These are phyloP conservation scores for Bellardia bayeri DNA, from an alignment of 2,888 invertebrate genomes.

Conservation along the genomic window DNA sequence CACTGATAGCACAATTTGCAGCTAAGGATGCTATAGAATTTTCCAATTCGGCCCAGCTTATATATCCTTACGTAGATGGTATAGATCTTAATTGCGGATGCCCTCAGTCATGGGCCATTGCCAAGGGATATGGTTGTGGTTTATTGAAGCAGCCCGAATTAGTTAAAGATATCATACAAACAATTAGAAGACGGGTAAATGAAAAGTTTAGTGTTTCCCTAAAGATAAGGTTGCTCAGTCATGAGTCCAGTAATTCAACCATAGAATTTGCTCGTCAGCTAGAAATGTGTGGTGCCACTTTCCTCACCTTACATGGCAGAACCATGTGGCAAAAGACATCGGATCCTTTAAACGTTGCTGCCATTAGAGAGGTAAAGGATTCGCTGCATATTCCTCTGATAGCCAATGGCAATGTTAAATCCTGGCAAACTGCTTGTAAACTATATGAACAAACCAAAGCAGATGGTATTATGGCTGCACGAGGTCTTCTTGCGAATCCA, in stretches of 20 bases:
- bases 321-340: constrained; percentile 91
- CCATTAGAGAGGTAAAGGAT: constrained; percentile 88
- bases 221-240: constrained; percentile 91
- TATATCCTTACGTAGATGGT: constrained; percentile 94
- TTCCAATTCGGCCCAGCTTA: constrained; percentile 92
- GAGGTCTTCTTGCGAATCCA: constrained; percentile 95
- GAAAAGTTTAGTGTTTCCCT: constrained; percentile 93
- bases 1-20: constrained; percentile 97
- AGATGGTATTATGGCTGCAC: constrained; percentile 95
- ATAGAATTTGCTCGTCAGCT: constrained; percentile 91
- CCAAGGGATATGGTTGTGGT: constrained; percentile 94
- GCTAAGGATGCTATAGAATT: constrained; percentile 93
- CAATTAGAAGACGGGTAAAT: constrained; percentile 89
- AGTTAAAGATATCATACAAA: constrained; percentile 91
- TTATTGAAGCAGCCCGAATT: constrained; percentile 92
- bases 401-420: constrained; percentile 96
- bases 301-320: constrained; percentile 95
- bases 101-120: constrained; percentile 97
- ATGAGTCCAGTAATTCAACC: constrained; percentile 86
- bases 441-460: constrained; percentile 89
- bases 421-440: constrained; percentile 88
- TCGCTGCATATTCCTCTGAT: constrained; percentile 91
- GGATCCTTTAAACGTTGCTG: constrained; percentile 89
- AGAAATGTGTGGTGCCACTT: constrained; percentile 94
- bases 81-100: constrained; percentile 99